Evolutionary conservation across 2,113 vertebrate genomes (phyloP).

Genomic region (Rhinoderma darwinii): DNA sequence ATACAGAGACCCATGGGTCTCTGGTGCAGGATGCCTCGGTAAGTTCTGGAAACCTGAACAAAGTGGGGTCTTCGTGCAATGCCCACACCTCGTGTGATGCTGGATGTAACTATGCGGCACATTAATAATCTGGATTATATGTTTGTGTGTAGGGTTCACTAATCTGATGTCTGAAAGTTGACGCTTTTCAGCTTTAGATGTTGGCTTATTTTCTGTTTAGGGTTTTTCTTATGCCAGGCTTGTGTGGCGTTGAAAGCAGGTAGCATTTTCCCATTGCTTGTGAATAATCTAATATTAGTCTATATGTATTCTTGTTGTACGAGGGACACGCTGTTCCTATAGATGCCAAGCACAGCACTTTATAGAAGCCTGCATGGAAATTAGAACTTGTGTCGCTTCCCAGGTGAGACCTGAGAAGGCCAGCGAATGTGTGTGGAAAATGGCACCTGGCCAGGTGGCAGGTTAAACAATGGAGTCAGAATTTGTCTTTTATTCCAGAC

Average conservation of each 20-base stretch:
- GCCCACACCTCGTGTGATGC: too few species aligned
- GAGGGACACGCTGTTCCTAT: not conserved
- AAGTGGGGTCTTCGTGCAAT: not conserved
- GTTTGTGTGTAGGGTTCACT: too few species aligned
- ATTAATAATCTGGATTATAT: too few species aligned
- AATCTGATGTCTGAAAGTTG: too few species aligned
- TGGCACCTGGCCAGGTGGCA: not conserved
- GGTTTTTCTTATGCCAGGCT: not conserved
- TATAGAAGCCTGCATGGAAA: not conserved
- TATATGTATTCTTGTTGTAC: not conserved
- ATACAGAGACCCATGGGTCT: not conserved
- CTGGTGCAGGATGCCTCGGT: not conserved
- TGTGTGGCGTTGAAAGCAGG: not conserved
- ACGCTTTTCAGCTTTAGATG: not conserved
- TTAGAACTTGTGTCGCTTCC: not conserved
- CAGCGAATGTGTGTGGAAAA: not conserved
- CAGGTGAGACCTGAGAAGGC: constrained; percentile 5
- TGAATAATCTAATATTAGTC: not conserved
- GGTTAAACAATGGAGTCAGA: not conserved
- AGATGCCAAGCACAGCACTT: not conserved
- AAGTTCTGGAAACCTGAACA: not conserved
- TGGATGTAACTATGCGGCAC: too few species aligned
- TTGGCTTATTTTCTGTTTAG: not conserved
- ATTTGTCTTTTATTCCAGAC: not conserved
- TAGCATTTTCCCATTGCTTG: not conserved